Evolutionary conservation across 1,140 invertebrate species (phyloP).

Genomic region (Drosophila nasuta): DNA sequence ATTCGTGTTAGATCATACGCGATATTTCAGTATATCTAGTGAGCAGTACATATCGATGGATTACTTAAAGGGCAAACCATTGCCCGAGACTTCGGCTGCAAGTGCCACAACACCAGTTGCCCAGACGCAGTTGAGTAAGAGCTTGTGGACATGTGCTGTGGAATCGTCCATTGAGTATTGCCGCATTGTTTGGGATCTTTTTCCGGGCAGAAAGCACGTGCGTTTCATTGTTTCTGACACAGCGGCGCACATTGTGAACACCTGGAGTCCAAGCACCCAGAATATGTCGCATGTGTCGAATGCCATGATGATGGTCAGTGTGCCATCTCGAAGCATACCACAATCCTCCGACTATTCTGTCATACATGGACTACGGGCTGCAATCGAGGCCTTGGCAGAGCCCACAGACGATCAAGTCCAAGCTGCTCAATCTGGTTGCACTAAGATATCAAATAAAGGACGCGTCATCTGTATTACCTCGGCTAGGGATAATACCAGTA

Average conservation of each 20-base stretch:
- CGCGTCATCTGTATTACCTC: slow-evolving; percentile 95
- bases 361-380: slow-evolving; percentile 93
- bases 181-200: slow-evolving; percentile 98
- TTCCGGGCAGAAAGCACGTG: slow-evolving; percentile 94
- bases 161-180: slow-evolving; percentile 98
- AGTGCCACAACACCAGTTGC: slow-evolving; percentile 4
- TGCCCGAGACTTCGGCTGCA: neutral
- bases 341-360: slow-evolving; percentile 89
- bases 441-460: slow-evolving; percentile 87
- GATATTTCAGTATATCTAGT: slow-evolving; percentile 94
- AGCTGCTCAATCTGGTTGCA: slow-evolving; percentile 56
- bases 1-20: slow-evolving; percentile 96
- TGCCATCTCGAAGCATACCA: slow-evolving; percentile 86
- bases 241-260: slow-evolving; percentile 91
- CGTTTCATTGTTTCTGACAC: slow-evolving; percentile 94
- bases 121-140: slow-evolving; percentile 87
- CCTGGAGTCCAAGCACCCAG: slow-evolving; percentile 92
- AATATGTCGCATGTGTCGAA: slow-evolving; percentile 93
- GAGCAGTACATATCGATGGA: slow-evolving; percentile 96
- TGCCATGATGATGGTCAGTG: slow-evolving; percentile 90
- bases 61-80: slow-evolving; percentile 89
- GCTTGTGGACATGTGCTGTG: slow-evolving; percentile 97
- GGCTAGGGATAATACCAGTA: slow-evolving; percentile 92
- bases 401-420: slow-evolving; percentile 89
- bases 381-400: slow-evolving; percentile 93